These are phyloP conservation scores for Crocodylus rhombifer DNA, from an alignment of 2,797 vertebrate species.

Conservation along the genomic window DNA sequence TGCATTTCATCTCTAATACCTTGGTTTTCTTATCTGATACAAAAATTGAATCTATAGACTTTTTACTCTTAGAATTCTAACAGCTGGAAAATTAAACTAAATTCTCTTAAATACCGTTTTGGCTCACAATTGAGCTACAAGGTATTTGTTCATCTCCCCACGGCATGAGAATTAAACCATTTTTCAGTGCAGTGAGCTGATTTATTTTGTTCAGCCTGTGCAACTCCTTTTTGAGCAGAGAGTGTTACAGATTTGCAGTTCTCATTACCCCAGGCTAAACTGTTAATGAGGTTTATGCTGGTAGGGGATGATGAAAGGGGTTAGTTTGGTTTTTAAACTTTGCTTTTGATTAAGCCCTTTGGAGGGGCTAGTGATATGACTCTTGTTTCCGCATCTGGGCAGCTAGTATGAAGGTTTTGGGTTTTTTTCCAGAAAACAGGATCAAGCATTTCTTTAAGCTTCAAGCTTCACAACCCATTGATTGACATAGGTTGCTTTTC, in stretches of 20 bases:
- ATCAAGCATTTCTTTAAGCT: background rate
- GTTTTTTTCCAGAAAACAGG: rapidly evolving
- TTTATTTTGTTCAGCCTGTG: slow-evolving; percentile 46
- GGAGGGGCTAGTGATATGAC: background rate
- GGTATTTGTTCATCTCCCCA: background rate
- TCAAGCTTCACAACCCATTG: background rate
- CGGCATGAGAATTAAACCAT: slow-evolving; percentile 67
- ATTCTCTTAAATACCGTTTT: slow-evolving; percentile 19
- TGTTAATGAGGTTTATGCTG: slow-evolving; percentile 58
- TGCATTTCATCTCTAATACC: background rate
- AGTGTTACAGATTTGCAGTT: slow-evolving; percentile 60
- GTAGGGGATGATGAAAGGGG: slow-evolving; percentile 1
- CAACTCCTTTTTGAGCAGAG: slow-evolving; percentile 15
- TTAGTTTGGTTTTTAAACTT: background rate
- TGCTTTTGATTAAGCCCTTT: background rate
- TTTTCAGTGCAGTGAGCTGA: slow-evolving; percentile 66
- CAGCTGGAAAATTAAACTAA: background rate
- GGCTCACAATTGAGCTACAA: slow-evolving; percentile 10
- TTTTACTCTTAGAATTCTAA: background rate
- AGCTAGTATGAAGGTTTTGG: background rate
- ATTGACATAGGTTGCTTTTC: background rate
- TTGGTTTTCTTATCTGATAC: background rate
- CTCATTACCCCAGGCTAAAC: slow-evolving; percentile 65
- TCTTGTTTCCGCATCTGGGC: background rate
- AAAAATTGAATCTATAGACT: background rate